Evolutionary conservation across 2,888 invertebrate species (phyloP).

Genomic region (Eubasilissa splendida): DNA sequence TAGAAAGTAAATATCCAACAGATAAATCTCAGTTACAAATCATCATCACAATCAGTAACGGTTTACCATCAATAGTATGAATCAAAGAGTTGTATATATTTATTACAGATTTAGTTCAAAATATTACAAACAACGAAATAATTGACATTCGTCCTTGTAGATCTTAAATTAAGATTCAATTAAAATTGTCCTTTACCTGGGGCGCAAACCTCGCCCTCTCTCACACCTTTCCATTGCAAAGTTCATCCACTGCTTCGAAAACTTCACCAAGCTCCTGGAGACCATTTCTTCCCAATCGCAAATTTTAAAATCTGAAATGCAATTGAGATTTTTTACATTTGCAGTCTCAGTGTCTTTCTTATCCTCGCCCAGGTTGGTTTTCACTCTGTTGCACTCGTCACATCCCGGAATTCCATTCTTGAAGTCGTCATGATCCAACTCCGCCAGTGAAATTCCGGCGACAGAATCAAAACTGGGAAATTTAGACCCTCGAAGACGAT

Average conservation of each 20-base stretch:
- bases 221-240: slow-evolving; percentile 91
- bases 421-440: slow-evolving; percentile 54
- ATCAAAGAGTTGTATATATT: too few relatives aligned
- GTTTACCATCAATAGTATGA: too few relatives aligned
- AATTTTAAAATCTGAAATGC: slow-evolving; percentile 59
- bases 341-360: slow-evolving; percentile 66
- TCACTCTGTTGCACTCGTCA: slow-evolving; percentile 64
- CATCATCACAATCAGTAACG: too few relatives aligned
- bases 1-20: too few relatives aligned
- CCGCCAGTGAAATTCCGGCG: slow-evolving; percentile 45
- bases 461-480: slow-evolving; percentile 49
- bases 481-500: slow-evolving; percentile 36
- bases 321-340: too few relatives aligned
- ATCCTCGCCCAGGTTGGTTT: slow-evolving; percentile 62
- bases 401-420: slow-evolving; percentile 53
- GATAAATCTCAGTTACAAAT: too few relatives aligned
- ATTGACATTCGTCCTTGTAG: too few relatives aligned
- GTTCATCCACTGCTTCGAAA: slow-evolving; percentile 90
- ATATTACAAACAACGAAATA: too few relatives aligned
- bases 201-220: slow-evolving; percentile 83
- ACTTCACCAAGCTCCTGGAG: slow-evolving; percentile 76
- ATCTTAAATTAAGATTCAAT: background rate
- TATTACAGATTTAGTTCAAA: too few relatives aligned
- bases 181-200: slow-evolving; percentile 65
- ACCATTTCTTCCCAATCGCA: slow-evolving; percentile 66